These are phyloP conservation scores for Ephestia elutella DNA, from an alignment of 1,140 invertebrate species.

Conservation along the genomic window DNA sequence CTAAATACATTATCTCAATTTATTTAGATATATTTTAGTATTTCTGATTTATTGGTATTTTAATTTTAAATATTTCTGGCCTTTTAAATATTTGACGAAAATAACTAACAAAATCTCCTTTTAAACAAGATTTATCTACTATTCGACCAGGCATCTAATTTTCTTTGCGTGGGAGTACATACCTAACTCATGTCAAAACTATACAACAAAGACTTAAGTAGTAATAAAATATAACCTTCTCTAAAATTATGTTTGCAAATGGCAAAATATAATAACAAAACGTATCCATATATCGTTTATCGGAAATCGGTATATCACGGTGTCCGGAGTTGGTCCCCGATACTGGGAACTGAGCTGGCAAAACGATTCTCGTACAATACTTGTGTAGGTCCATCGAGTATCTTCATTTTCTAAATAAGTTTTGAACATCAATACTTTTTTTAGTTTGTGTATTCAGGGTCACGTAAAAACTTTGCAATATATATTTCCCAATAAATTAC, in stretches of 20 bases:
- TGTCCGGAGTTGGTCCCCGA: conserved; percentile 24
- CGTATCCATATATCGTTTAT: conserved; percentile 26
- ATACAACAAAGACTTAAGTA: too few species aligned
- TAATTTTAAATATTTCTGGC: conserved; percentile 14
- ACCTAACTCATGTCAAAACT: too few species aligned
- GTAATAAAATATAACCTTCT: too few species aligned
- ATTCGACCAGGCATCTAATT: not conserved
- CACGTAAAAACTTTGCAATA: too few species aligned
- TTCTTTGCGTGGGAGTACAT: too few species aligned
- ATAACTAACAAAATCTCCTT: too few species aligned
- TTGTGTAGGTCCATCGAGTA: not conserved
- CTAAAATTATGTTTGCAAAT: not conserved
- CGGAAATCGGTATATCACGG: conserved; percentile 15
- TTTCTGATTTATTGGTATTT: conserved; percentile 39
- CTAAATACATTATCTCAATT: conserved; percentile 50
- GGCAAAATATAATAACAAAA: conserved; percentile 7
- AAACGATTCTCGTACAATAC: conserved; percentile 16
- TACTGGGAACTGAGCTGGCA: conserved; percentile 16
- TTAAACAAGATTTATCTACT: too few species aligned
- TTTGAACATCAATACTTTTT: too few species aligned
- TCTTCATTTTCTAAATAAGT: conserved; percentile 2
- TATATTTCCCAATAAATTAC: too few species aligned
- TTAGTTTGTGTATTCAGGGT: too few species aligned
- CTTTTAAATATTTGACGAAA: too few species aligned
- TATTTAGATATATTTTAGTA: conserved; percentile 49